These are phyloP conservation scores for Argyrosomus regius DNA, from an alignment of 2,797 vertebrate genomes.

Conservation along the genomic window DNA sequence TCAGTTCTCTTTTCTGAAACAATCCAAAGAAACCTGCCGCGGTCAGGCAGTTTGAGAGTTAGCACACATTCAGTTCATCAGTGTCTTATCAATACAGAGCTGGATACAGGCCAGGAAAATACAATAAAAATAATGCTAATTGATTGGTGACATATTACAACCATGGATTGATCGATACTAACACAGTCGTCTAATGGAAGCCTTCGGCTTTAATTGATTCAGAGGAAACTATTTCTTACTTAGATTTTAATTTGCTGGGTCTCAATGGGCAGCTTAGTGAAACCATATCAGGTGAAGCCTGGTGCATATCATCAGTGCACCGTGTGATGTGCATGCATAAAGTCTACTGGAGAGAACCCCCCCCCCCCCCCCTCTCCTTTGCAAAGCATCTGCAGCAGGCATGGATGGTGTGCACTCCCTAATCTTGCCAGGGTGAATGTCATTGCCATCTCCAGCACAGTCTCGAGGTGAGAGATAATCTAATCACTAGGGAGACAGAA, in stretches of 20 bases:
- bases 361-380: no score
- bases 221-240: background rate
- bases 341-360: background rate
- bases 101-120: background rate
- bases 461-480: conserved; percentile 60
- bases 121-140: conserved; percentile 5
- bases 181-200: conserved; percentile 20
- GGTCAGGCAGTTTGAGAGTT: background rate
- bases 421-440: conserved; percentile 54
- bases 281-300: conserved; percentile 7
- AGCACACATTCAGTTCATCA: conserved; percentile 1
- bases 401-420: conserved; percentile 27
- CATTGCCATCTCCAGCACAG: conserved; percentile 31
- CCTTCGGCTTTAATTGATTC: conserved; percentile 6
- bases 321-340: conserved; percentile 37
- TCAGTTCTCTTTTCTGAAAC: background rate
- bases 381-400: background rate
- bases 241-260: background rate
- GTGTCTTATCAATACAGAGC: background rate
- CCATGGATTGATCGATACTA: conserved; percentile 26
- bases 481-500: conserved; percentile 58
- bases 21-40: background rate
- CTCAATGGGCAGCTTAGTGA: conserved; percentile 9
- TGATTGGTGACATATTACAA: conserved; percentile 24
- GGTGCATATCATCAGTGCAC: conserved; percentile 3